These are phyloP conservation scores for Limnothrissa miodon DNA, from an alignment of 2,113 vertebrate genomes.

Conservation along the genomic window DNA sequence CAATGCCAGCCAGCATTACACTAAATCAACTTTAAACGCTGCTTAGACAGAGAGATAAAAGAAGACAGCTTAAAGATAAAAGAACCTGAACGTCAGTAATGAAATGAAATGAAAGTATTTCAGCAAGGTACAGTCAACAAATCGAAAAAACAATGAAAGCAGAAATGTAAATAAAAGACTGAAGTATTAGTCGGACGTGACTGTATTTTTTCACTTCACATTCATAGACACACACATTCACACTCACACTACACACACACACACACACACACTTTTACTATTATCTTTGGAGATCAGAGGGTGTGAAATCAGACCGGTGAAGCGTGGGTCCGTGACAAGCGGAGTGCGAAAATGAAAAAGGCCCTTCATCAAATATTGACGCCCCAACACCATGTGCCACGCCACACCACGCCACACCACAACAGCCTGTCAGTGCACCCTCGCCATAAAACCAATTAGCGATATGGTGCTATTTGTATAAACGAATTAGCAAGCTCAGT, in stretches of 20 bases:
- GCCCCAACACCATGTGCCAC: slow-evolving; percentile 29
- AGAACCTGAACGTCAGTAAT: too few species aligned
- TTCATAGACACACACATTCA: background rate
- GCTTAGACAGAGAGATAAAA: too few species aligned
- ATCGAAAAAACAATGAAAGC: background rate
- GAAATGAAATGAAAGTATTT: too few species aligned
- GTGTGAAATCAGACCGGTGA: slow-evolving; percentile 10
- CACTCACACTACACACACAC: slow-evolving; percentile 7
- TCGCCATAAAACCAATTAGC: slow-evolving; percentile 68
- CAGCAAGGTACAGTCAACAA: background rate
- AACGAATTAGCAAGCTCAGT: slow-evolving; percentile 36
- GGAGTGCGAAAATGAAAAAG: slow-evolving; percentile 47
- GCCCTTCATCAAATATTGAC: slow-evolving; percentile 41
- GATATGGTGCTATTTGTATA: slow-evolving; percentile 57
- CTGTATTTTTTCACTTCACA: background rate
- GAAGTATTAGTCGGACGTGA: background rate
- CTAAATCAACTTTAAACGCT: too few species aligned
- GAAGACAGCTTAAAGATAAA: too few species aligned
- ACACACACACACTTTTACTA: slow-evolving; percentile 8
- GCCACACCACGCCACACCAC: slow-evolving; percentile 52
- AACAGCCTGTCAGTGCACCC: slow-evolving; percentile 66
- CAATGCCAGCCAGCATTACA: too few species aligned
- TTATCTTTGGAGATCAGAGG: background rate
- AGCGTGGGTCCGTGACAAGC: background rate
- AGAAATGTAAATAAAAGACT: background rate